Evolutionary conservation across 2,888 invertebrate species (phyloP), one percentile per base, ranked within the genome.

Genomic region (Leucophenga montana): DNA sequence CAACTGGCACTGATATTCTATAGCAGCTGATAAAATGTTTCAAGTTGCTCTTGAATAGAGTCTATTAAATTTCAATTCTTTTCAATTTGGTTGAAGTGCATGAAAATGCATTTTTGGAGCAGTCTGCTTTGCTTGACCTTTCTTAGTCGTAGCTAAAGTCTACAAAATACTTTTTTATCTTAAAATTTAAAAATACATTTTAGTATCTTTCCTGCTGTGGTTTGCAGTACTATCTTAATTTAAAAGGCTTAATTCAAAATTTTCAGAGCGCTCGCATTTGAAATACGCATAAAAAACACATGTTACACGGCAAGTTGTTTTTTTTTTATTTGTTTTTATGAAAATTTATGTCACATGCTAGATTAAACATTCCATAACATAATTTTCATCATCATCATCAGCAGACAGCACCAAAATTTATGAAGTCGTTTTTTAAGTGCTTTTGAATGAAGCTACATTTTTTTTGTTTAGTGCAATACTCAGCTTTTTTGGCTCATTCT

Each of bases 271-370:
- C n/a, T n/a, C 33, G 54, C 39, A 44, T 68, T 80, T 78, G 82
- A 82, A 78, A 73, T 77, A 33, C 4, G 8, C 3, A 33, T 5
- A 8, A 33, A 33, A 33, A 5, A 39, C 39, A 39, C 39, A 39
- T 39, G 48, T 54, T 66, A n/a, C 20, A 22, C 46, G 67, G 27
- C 27, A 27, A 4, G 27, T n/a, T 39, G 18, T 9, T 39, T 39
- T 33, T 61, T 61, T 13, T 61, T 61, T 18, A 71, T 67, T 75
- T 72, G 80, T 71, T 77, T 83, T 80, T 83, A 80, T 80, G 80
- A 39, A 39, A 39, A 39, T 39, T 39, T 39, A 39, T 39, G 39
- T 39, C 39, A 11, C 39, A 39, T 8, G 39, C 39, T 39, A 39
- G 39, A 39, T 39, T 39, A 5, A 39, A 39, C 39, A 39, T 39